Evolutionary conservation across 92 coral and sea anemone species (phyloP), one percentile per base, ranked within the genome.

Genomic region (Blastomussa wellsi): DNA sequence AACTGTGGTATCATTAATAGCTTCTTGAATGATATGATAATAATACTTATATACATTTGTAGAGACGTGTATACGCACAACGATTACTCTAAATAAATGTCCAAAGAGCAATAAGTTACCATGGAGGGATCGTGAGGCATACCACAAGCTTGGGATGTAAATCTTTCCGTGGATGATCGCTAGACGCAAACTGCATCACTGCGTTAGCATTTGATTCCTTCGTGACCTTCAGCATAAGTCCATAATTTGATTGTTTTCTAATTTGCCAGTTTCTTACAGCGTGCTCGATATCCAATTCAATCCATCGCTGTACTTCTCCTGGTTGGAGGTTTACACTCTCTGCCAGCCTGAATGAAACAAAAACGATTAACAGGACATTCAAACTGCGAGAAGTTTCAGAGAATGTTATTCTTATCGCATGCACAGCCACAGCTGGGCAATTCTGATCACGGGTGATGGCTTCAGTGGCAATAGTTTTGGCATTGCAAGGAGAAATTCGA

Each of bases 241-340:
- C 98, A 82, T 94, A 96, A 72, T 96, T 95, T 33, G 90, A 84
- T 78, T 86, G 93, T 28, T 90, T 91, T 33, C 93, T 91, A 68
- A 91, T 92, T 88, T 92, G 96, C 99, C 99, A 96, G 84, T 86
- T 90, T 74, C 90, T 80, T 15, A 96, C 80, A 31, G 97, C 95
- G 62, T 89, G 87, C 33, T 92, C 91, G 49, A 96, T 84, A 57
- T 94, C 93, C 59, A 96, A 69, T 16, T 87, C 55, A 42, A 96
- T 72, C 99, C 99, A 95, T 71, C 82, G 82, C 57, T 84, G 85
- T 49, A 51, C 82, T 22, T 85, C 87, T 22, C 87, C 80, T 7
- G 94, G 84, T 14, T 84, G 86, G 36, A 96, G 82, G n/a, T 81
- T 71, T 1, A 77, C 89, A 60, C 98, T 96, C 78, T 79, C 88